Evolutionary conservation across 2,888 invertebrate genomes (phyloP), one percentile per base, ranked within the genome.

Genomic region (Branchellion lobata): DNA sequence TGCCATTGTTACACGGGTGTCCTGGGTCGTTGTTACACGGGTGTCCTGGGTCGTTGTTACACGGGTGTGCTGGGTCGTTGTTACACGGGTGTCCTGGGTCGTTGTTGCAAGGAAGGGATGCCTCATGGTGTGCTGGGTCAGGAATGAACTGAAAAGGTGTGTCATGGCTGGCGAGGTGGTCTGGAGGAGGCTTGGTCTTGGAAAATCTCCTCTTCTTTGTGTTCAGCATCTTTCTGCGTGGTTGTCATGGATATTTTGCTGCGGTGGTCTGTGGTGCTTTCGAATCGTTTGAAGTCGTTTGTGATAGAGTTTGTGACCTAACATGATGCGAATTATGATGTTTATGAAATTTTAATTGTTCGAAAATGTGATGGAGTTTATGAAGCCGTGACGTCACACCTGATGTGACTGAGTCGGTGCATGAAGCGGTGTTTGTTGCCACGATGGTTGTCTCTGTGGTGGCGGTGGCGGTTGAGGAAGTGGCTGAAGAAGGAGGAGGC

Each of bases 331-430:
- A n/a, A n/a, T n/a, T n/a, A n/a, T n/a, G n/a, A n/a, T n/a, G n/a
- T n/a, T n/a, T n/a, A n/a, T n/a, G n/a, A n/a, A n/a, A n/a, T n/a
- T n/a, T n/a, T n/a, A n/a, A n/a, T n/a, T n/a, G n/a, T n/a, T n/a
- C n/a, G n/a, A n/a, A n/a, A n/a, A n/a, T n/a, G n/a, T n/a, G n/a
- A n/a, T n/a, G n/a, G n/a, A n/a, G n/a, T n/a, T n/a, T n/a, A n/a
- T n/a, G n/a, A n/a, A n/a, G n/a, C 40, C 5, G 14, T 40, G 40
- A 8, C 21, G 21, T 47, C 75, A 74, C 88, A 94, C 94, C 96
- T 96, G 93, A 97, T 96, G 86, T 96, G 96, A 88, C 96, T 96
- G 75, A 97, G 90, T 71, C 96, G 91, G 88, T 96, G 95, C 93
- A 97, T 94, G 87, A 97, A 95, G 81, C 95, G 91, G 88, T 96